phyloP scores from a whole-genome alignment of 2,888 invertebrate genomes.

The Yponomeuta plumbellus region DNA sequence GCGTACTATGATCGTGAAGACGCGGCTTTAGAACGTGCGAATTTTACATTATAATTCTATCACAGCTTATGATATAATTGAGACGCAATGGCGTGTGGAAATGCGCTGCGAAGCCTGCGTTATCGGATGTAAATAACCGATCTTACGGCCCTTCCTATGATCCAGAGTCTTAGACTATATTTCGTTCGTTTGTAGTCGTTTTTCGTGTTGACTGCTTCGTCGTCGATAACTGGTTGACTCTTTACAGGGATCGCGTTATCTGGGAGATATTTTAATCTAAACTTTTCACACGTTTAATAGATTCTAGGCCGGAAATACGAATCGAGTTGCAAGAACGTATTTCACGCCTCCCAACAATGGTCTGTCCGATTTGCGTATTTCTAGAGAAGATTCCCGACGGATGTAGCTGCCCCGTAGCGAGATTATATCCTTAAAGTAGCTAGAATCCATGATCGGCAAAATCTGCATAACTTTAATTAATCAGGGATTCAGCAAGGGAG shows the following conservation, averaged over 20 bases:
- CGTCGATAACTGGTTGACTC: neutral
- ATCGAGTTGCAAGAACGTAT: conserved; percentile 9
- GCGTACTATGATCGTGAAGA: too few relatives aligned
- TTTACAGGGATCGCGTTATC: conserved; percentile 13
- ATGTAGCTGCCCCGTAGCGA: neutral
- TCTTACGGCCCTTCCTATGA: conserved; percentile 24
- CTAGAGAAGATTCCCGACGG: neutral
- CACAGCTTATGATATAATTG: too few relatives aligned
- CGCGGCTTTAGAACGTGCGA: too few relatives aligned
- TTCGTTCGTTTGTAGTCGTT: neutral
- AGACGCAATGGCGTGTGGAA: neutral
- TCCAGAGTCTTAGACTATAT: neutral
- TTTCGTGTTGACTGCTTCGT: neutral
- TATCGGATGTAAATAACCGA: neutral
- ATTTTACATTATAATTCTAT: too few relatives aligned
- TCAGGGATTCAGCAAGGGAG: neutral
- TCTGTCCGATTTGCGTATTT: neutral
- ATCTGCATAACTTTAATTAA: too few relatives aligned
- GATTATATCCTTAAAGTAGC: neutral
- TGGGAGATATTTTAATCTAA: neutral
- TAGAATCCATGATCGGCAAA: neutral
- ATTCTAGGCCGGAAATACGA: neutral
- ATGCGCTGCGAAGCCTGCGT: neutral
- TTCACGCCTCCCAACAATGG: neutral
- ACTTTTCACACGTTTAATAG: neutral